Conservation (phyloP, 2,797 vertebrate species). For the Otolemur crassicaudatus region DNA sequence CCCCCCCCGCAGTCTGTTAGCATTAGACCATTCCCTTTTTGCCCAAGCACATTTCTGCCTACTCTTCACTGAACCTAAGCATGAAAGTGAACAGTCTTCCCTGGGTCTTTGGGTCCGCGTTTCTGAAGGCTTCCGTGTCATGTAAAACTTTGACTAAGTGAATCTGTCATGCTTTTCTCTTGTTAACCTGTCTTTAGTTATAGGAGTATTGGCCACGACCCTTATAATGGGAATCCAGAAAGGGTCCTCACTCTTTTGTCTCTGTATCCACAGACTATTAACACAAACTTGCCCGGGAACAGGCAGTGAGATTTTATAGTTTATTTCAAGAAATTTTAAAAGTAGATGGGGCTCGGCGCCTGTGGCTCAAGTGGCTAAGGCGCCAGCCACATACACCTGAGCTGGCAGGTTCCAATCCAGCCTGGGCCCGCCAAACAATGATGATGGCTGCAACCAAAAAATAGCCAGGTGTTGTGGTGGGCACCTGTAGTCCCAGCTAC, state of each 20-base stretch:
- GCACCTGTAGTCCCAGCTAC: too few species aligned
- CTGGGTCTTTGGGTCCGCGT: not conserved
- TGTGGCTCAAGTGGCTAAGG: too few species aligned
- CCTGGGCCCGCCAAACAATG: too few species aligned
- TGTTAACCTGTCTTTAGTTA: not conserved
- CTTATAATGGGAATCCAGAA: not conserved
- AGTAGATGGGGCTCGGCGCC: too few species aligned
- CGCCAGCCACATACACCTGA: too few species aligned
- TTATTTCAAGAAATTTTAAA: constrained; percentile 29
- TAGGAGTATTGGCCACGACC: not conserved
- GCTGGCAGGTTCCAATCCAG: too few species aligned
- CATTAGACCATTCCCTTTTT: too few species aligned
- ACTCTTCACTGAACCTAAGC: not conserved
- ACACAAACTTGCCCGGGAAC: not conserved
- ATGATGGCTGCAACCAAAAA: too few species aligned
- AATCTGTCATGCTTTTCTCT: not conserved
- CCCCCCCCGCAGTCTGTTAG: too few species aligned
- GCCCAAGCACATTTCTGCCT: too few species aligned
- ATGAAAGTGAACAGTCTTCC: not conserved
- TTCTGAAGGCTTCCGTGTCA: not conserved
- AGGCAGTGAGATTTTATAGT: not conserved
- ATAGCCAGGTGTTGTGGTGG: too few species aligned
- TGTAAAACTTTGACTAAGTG: not conserved
- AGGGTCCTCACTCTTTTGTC: not conserved
- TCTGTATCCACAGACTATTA: not conserved